Conservation (phyloP, 2,797 vertebrate species). For the Netta rufina region DNA sequence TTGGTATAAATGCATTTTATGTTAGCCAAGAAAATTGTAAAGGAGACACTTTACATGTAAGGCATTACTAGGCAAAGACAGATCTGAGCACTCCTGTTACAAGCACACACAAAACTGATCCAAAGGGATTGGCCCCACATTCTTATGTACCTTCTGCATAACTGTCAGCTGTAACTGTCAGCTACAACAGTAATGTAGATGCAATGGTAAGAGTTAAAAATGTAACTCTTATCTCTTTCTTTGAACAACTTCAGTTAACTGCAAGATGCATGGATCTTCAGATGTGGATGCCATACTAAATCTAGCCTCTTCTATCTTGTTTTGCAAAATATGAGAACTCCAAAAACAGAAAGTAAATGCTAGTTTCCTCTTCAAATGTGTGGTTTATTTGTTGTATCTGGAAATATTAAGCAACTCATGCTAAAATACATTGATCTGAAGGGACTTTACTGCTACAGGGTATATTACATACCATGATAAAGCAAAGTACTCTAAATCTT, state of each 20-base stretch:
- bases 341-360: background rate
- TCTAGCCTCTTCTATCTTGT: background rate
- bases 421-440: background rate
- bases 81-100: background rate
- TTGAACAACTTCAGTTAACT: background rate
- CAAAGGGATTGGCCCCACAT: background rate
- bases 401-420: background rate
- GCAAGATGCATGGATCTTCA: background rate
- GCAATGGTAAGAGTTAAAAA: background rate
- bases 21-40: background rate
- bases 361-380: background rate
- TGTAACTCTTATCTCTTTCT: background rate
- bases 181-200: background rate
- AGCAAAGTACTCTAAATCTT: background rate
- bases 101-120: background rate
- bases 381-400: background rate
- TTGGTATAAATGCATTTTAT: background rate
- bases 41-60: background rate
- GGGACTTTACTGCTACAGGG: background rate
- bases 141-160: background rate
- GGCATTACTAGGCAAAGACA: background rate
- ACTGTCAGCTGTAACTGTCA: background rate
- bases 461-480: background rate
- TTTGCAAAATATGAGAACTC: background rate
- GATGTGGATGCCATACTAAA: background rate